Evolutionary conservation across 2,797 vertebrate species (phyloP), one percentile per base, ranked within the genome.

Genomic region (Peromyscus eremicus): DNA sequence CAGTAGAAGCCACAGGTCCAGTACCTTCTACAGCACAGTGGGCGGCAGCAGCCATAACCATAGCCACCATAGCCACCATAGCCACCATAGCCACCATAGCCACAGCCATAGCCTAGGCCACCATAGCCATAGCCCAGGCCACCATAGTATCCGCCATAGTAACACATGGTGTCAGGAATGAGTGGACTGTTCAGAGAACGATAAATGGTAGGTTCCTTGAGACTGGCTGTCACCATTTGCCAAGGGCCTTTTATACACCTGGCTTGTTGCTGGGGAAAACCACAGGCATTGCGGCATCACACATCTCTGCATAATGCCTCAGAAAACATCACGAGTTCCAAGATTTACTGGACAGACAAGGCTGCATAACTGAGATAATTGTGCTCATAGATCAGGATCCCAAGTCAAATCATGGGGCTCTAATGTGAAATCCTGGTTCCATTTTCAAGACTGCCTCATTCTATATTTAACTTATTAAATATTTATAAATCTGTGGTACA

Each of bases 151-250:
- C 37, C 0, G 0, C 70, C 27, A 1, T 60, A 89, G 52, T 60
- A 75, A n/a, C 76, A 91, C 94, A 95, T 95, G 40, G 2, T 92
- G 16, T 77, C 71, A 83, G 60, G 49, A 83, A 16, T 10, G 46
- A 83, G 16, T 10, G 46, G 46, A 66, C 7, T 8, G 1, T 64
- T 73, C 13, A 57, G 71, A 34, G n/a, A 25, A 94, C 29, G 71
- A 92, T 4, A 23, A 8, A 21, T 55, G n/a, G 29, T 43, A 21
- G 37, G 32, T 85, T 16, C 34, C 37, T 68, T 46, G 49, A 40
- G 46, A 91, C 27, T 83, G 87, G 19, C 13, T 60, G 55, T 83
- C 9, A 8, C 62, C 16, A 14, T 66, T 71, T 57, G 37, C 21
- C 64, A 37, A 16, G 46, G 12, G 84, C 21, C 84, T 86, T 86